These are phyloP conservation scores for Chrysopilus asiliformis DNA, from an alignment of 2,888 invertebrate genomes.

Conservation along the genomic window DNA sequence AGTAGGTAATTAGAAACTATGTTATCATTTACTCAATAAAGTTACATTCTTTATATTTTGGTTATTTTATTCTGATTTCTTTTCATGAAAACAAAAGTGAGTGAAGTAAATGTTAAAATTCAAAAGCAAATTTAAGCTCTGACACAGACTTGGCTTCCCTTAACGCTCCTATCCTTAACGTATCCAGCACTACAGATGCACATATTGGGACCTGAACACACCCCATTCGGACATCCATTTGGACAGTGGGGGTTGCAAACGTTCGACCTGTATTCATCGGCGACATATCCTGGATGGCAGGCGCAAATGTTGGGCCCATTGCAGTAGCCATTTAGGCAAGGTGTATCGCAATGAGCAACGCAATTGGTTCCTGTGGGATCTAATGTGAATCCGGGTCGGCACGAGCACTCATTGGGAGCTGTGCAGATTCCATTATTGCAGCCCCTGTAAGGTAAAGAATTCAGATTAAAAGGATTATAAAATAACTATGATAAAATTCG, in stretches of 20 bases:
- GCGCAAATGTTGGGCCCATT: constrained; percentile 47
- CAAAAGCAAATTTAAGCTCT: neutral
- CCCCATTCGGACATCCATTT: constrained; percentile 59
- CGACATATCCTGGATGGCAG: constrained; percentile 41
- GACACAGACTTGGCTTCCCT: constrained; percentile 10
- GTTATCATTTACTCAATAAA: too few relatives aligned
- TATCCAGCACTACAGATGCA: constrained; percentile 61
- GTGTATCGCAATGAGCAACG: constrained; percentile 43
- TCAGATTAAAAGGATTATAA: too few relatives aligned
- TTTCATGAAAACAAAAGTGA: too few relatives aligned
- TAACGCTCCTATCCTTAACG: constrained; percentile 14
- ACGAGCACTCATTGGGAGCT: constrained; percentile 33
- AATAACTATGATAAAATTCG: too few relatives aligned
- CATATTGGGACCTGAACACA: constrained; percentile 57
- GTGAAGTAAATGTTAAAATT: neutral
- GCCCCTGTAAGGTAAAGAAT: too few relatives aligned
- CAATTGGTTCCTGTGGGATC: constrained; percentile 34
- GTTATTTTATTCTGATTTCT: too few relatives aligned
- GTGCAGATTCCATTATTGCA: constrained; percentile 34
- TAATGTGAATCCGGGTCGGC: constrained; percentile 23
- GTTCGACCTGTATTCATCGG: constrained; percentile 29
- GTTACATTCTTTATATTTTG: too few relatives aligned
- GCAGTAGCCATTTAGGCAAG: constrained; percentile 57
- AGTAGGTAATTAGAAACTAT: too few relatives aligned
- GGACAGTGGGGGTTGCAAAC: constrained; percentile 49